phyloP scores from a whole-genome alignment of 2,113 vertebrate species.

The Morone chrysops region DNA sequence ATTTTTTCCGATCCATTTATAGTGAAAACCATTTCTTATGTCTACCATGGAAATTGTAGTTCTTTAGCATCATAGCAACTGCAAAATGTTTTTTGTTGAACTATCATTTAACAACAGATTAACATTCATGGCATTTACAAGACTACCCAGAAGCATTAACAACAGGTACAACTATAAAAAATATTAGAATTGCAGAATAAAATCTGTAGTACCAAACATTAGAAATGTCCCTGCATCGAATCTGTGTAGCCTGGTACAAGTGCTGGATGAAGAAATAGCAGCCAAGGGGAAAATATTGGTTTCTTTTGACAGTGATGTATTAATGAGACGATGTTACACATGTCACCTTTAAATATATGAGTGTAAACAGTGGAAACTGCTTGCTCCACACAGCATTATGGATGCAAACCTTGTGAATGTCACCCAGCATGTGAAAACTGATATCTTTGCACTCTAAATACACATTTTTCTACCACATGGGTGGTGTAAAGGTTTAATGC shows the following conservation, averaged over 20 bases:
- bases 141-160: background rate
- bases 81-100: background rate
- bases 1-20: background rate
- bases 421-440: constrained; percentile 38
- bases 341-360: constrained; percentile 68
- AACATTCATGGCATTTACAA: background rate
- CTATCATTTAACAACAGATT: background rate
- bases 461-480: constrained; percentile 13
- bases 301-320: constrained; percentile 65
- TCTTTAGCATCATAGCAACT: background rate
- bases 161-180: background rate
- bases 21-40: background rate
- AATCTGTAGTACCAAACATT: constrained; percentile 3
- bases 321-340: constrained; percentile 50
- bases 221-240: constrained; percentile 12
- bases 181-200: background rate
- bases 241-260: background rate
- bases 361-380: constrained; percentile 62
- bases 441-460: constrained; percentile 37
- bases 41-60: background rate
- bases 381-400: constrained; percentile 43
- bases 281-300: constrained; percentile 25
- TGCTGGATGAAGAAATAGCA: constrained; percentile 37
- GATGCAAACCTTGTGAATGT: constrained; percentile 59
- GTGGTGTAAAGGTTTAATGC: constrained; percentile 25